Base-by-base conservation (phyloP, 2,888 invertebrate species). In the Sinodicranocentrus sp. region DNA sequence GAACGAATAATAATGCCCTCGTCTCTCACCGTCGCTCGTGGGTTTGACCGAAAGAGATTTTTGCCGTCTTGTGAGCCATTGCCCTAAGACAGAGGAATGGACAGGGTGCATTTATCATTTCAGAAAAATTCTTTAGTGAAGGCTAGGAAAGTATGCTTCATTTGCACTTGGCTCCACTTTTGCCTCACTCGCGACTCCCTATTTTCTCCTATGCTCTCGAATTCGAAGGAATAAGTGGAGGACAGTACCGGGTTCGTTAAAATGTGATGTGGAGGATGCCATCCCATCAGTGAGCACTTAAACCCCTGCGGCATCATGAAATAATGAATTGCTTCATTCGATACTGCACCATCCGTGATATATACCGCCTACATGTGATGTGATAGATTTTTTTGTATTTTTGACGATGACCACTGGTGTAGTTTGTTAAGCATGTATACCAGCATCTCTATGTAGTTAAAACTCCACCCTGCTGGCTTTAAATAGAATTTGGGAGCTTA, bases 31-130 rank as follows among this genome's bases (percentile, higher is more conserved):
- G 10, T 33, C 10, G 33, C 33, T n/a, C n/a, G n/a, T n/a, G n/a
- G 3, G 33, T 10, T 21, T 25, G 63, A 15, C 65, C 33, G 57
- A 44, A 43, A 10, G 1, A 21, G 17, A 61, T 59, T 78, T 78
- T 61, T 52, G 70, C 78, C 78, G 78, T 59, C 78, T 70, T 61
- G 19, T 28, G n/a, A 63, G 33, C 33, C 17, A 2, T 68, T 2
- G 48, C 52, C 70, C 19, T 39, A 63, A 79, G 71, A 57, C 68
- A 70, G 63, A 39, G 63, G 43, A 79, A 84, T 84, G 79, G 63
- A 75, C 71, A 79, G 70, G 70, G 80, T 76, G 80, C 85, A 87
- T 87, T 85, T 85, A 87, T 87, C 85, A 87, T 85, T 84, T 77
- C 71, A 44, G 59, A 72, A 68, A 85, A 84, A 87, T 87, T 87